Evolutionary conservation across 2,797 vertebrate species (phyloP).

Genomic region (Limosa lapponica): DNA sequence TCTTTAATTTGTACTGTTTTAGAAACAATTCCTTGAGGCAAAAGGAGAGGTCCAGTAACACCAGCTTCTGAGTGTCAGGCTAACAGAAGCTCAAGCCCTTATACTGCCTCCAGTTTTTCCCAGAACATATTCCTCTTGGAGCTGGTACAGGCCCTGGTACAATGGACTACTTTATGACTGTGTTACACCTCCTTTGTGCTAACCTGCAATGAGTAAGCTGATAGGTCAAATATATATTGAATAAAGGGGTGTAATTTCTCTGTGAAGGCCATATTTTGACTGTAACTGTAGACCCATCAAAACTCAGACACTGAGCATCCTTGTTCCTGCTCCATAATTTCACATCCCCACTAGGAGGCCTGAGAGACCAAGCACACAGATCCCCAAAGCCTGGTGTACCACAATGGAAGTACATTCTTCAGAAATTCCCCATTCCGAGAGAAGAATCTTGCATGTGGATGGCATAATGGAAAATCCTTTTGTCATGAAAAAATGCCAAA

Average conservation of each 20-base stretch:
- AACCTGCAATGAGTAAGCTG: not conserved
- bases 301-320: not conserved
- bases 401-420: fast-evolving
- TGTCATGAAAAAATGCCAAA: not conserved
- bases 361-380: not conserved
- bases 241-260: not conserved
- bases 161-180: not conserved
- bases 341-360: not conserved
- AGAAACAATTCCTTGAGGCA: not conserved
- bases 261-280: not conserved
- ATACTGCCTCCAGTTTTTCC: not conserved
- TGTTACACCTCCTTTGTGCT: not conserved
- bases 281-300: not conserved
- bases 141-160: not conserved
- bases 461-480: not conserved
- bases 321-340: not conserved
- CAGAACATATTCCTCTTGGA: not conserved
- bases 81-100: not conserved
- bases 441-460: not conserved
- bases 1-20: not conserved
- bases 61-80: not conserved
- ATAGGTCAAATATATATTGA: not conserved
- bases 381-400: fast-evolving
- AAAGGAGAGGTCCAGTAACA: not conserved
- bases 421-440: not conserved